These are phyloP conservation scores for Vulpes vulpes DNA, from an alignment of 2,113 vertebrate species.

Conservation along the genomic window DNA sequence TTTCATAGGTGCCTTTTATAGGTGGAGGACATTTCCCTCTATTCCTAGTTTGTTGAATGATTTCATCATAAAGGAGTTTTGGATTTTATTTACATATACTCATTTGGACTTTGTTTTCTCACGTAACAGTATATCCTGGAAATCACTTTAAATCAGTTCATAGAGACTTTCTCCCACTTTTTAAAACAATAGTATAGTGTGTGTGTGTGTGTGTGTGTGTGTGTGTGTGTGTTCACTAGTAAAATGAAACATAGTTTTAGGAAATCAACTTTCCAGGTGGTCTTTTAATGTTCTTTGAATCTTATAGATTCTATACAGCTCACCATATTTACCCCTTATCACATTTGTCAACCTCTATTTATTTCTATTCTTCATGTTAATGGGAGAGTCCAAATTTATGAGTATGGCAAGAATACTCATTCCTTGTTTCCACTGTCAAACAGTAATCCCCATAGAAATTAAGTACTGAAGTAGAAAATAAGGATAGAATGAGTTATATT, in stretches of 20 bases:
- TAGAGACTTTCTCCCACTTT: not conserved
- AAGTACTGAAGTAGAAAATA: not conserved
- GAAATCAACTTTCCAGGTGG: not conserved
- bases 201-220: not conserved
- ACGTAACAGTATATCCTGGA: not conserved
- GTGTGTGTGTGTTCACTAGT: not conserved
- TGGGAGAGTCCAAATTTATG: not conserved
- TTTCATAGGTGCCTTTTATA: not conserved
- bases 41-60: not conserved
- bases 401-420: not conserved
- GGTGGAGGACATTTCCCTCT: not conserved
- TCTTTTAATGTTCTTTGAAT: not conserved
- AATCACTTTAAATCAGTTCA: conserved; percentile 4
- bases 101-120: not conserved
- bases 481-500: not conserved
- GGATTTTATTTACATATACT: not conserved
- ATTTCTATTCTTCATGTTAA: not conserved
- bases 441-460: not conserved
- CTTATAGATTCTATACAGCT: not conserved
- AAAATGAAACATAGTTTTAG: conserved; percentile 26
- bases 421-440: not conserved
- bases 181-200: not conserved
- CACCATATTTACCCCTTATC: not conserved
- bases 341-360: not conserved
- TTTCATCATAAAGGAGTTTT: not conserved